Evolutionary conservation across 2,888 invertebrate species (phyloP), one percentile per base, ranked within the genome.

Genomic region (Thumatha senex): DNA sequence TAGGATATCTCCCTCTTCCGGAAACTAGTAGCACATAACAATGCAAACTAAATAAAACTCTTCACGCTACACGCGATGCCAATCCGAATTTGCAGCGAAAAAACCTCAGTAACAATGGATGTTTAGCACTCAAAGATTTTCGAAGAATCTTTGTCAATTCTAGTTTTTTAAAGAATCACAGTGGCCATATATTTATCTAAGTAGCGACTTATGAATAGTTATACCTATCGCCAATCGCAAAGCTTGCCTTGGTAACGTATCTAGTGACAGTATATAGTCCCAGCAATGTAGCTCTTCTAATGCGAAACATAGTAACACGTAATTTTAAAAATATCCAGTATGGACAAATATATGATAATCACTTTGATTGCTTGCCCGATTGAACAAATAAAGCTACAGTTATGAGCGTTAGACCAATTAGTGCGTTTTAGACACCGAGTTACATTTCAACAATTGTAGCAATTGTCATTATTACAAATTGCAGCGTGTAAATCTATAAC

Each of bases 121-220:
- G 7, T 43, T 35, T 18, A 13, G 10, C 34, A 24, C 10, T 13
- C 10, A 35, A 35, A 35, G 15, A 9, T 8, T 12, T 18, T 12
- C 7, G n/a, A n/a, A 18, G 33, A 34, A 18, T 24, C 5, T 12
- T 44, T 35, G 35, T 35, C 13, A 40, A 44, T 48, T 46, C 33
- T 49, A 51, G 42, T 57, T 31, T 18, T 39, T n/a, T 18, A 42
- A 13, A 51, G 48, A 52, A 53, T 46, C 34, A 56, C 48, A 56
- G 76, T 72, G 76, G 79, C 78, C 78, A 78, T 78, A 78, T 78
- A 67, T 67, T 60, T 61, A 47, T 61, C 57, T 24, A 24, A 24
- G 18, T 24, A 59, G 49, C 40, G 47, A 62, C 51, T 50, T 55
- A 58, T 53, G 38, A 38, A 56, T 43, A 44, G 41, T 54, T 58